Evolutionary conservation across 2,797 vertebrate genomes (phyloP).

Genomic region (Pangasius djambal): DNA sequence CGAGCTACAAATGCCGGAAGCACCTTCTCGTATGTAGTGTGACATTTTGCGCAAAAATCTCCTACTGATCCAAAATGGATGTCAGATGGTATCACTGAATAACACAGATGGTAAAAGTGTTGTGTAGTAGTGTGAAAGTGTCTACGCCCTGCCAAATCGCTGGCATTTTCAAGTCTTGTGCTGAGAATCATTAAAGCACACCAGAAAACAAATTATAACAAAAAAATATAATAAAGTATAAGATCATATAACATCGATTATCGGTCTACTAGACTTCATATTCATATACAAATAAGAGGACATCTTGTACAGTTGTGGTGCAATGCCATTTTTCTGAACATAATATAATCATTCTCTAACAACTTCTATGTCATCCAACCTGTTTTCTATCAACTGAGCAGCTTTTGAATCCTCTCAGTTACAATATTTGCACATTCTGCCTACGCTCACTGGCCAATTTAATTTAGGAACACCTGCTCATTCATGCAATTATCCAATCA

Average conservation of each 20-base stretch:
- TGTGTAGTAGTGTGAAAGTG: conserved; percentile 6
- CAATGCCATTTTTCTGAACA: neutral
- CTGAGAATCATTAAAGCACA: neutral
- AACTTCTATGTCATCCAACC: neutral
- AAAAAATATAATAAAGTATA: neutral
- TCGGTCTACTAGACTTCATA: neutral
- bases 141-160: conserved; percentile 12
- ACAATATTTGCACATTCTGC: neutral
- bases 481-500: neutral
- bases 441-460: neutral
- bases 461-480: neutral
- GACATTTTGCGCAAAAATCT: conserved; percentile 24
- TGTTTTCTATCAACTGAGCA: neutral
- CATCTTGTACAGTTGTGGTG: too few relatives aligned
- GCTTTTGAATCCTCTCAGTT: neutral
- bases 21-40: conserved; percentile 28
- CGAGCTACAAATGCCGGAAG: conserved; percentile 24
- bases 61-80: conserved; percentile 38
- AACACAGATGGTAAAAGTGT: conserved; percentile 29
- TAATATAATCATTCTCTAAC: neutral
- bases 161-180: neutral
- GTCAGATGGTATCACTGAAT: conserved; percentile 29
- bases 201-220: neutral
- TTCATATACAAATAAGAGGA: too few relatives aligned
- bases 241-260: neutral